Conservation (phyloP, 2,113 vertebrate genomes). For the Lepus timidus region DNA sequence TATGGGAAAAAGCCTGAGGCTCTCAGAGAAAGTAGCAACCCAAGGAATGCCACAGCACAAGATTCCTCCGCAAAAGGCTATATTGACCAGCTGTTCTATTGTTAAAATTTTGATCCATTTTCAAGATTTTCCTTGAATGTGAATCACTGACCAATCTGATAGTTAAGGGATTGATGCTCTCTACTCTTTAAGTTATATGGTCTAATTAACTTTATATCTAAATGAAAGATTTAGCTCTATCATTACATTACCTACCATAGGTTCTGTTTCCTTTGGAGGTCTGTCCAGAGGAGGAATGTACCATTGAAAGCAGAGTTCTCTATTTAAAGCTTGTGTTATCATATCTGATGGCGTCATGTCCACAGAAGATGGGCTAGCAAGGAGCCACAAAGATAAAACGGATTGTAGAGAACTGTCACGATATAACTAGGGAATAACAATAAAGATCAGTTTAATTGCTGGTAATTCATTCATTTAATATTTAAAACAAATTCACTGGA, state of each 20-base stretch:
- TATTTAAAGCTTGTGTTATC: constrained; percentile 77
- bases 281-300: constrained; percentile 86
- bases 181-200: not conserved
- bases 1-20: constrained; percentile 51
- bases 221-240: not conserved
- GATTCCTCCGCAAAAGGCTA: not conserved
- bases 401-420: not conserved
- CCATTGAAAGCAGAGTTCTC: constrained; percentile 91
- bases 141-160: not conserved
- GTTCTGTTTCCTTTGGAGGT: constrained; percentile 73
- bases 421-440: constrained; percentile 35
- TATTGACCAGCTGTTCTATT: constrained; percentile 42
- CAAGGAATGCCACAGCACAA: constrained; percentile 38
- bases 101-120: constrained; percentile 60
- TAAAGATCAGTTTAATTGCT: constrained; percentile 4
- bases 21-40: constrained; percentile 6
- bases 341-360: not conserved
- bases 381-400: not conserved
- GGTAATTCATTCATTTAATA: constrained; percentile 19
- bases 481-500: constrained; percentile 31
- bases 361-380: not conserved
- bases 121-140: not conserved
- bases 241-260: constrained; percentile 85
- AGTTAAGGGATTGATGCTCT: not conserved
- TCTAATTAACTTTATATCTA: not conserved